Base-by-base conservation (phyloP, 2,888 invertebrate genomes). In the Clistopyga incitator region DNA sequence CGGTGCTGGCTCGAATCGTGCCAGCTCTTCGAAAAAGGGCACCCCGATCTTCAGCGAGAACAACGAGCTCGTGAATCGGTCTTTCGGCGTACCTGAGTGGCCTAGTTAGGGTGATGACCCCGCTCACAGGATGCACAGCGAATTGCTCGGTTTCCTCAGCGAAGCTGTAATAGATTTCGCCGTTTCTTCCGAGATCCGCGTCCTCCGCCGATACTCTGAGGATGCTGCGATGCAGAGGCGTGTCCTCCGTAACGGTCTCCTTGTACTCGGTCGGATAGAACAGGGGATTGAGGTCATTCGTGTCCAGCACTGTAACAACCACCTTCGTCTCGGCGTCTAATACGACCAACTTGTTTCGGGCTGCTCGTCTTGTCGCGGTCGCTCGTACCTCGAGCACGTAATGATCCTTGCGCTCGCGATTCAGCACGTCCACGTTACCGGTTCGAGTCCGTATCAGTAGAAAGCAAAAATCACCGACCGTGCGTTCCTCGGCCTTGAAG, bases 131-230 rank as follows among this genome's bases (percentile, higher is more conserved):
- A 93, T 99, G 98, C 79, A 99, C 96, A 47, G 98, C 97, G 92
- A 99, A 99, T 89, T 96, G 96, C 90, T 97, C 96, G 61, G 96
- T 97, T 81, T 95, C 95, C 88, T 97, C 96, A 70, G 95, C 94
- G 90, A 99, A 96, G 92, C 98, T 98, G 94, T 99, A 99, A 94
- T 99, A 99, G 88, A 99, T 98, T 94, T 99, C 98, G 0, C 99
- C 98, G 93, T 99, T 99, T 89, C 98, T 95, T 2, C 99, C 99
- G 47, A 98, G 94, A 93, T 99, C 99, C 3, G 99, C 99, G 94
- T 99, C 99, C 90, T 98, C 98, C 0, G 99, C 99, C 47, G 96
- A 94, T 71, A 98, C 97, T 90, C 95, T 95, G 50, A 96, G 94
- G 81, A 98, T 95, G 92, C 96, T 97, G 78, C 96, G 95, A 93